Conservation (phyloP, 2,888 invertebrate genomes). For the Drosophila anceps region DNA sequence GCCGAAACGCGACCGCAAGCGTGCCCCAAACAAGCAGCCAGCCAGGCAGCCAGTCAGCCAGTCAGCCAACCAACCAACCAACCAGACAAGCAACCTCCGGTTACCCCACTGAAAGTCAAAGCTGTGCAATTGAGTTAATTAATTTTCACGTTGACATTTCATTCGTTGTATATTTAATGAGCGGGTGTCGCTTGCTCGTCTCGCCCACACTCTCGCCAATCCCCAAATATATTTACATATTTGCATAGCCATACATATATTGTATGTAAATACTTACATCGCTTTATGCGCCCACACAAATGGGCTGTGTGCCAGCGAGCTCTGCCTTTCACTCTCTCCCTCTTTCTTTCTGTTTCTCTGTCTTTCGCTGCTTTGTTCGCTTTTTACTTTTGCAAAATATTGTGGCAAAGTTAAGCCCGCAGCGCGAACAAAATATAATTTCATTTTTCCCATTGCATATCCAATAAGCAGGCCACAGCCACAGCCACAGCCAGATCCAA, state of each 20-base stretch:
- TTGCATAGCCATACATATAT: constrained; percentile 9
- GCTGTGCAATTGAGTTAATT: constrained; percentile 74
- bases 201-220: constrained; percentile 19
- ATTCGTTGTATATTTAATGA: constrained; percentile 77
- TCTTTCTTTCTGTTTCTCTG: not conserved
- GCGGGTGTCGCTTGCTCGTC: constrained; percentile 58
- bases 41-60: not conserved
- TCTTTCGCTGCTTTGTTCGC: constrained; percentile 16
- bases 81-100: not conserved
- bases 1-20: constrained; percentile 30
- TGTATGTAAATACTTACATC: constrained; percentile 42
- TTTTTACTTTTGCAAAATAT: constrained; percentile 50
- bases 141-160: constrained; percentile 81
- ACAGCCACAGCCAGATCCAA: constrained; percentile 6
- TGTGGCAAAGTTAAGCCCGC: constrained; percentile 62
- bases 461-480: constrained; percentile 60
- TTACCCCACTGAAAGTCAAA: constrained; percentile 48
- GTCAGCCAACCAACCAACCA: not conserved
- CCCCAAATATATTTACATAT: constrained; percentile 29
- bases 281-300: constrained; percentile 34
- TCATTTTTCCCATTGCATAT: constrained; percentile 71
- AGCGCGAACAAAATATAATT: constrained; percentile 56
- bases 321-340: not conserved
- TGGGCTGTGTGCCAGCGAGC: constrained; percentile 1
- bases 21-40: not conserved